Conservation (phyloP, 2,113 vertebrate species). For the Prunella himalayana region DNA sequence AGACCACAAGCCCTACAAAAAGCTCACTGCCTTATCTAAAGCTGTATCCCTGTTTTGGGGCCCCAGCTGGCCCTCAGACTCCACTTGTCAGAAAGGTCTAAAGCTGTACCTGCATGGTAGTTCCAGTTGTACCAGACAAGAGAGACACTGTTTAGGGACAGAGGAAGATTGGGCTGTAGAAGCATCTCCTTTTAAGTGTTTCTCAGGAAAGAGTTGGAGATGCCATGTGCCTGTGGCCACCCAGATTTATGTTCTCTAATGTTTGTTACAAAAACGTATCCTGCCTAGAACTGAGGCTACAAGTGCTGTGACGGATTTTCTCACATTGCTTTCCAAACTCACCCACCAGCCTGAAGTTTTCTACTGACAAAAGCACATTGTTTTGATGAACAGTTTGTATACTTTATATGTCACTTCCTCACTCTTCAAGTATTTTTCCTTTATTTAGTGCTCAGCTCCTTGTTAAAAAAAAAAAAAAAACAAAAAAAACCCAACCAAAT, state of each 20-base stretch:
- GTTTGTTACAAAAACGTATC: neutral
- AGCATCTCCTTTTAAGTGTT: neutral
- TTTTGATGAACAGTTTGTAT: neutral
- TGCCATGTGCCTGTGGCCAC: fast-evolving
- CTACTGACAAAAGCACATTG: neutral
- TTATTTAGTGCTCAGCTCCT: neutral
- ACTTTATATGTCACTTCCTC: neutral
- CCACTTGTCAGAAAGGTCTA: neutral
- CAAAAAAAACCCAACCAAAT: fast-evolving
- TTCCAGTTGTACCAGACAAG: neutral
- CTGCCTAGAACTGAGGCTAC: neutral
- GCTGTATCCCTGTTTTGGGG: neutral
- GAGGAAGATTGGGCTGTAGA: neutral
- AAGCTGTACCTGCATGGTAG: neutral
- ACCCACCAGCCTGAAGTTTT: neutral
- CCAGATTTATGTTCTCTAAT: neutral
- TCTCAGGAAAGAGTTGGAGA: neutral
- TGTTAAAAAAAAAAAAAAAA: neutral
- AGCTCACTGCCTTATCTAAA: neutral
- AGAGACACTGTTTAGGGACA: neutral
- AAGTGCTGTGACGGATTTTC: neutral
- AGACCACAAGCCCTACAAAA: neutral
- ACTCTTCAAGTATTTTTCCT: neutral
- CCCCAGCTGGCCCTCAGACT: neutral
- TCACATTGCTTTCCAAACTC: neutral